A percentile compares a stretch with the other conserved stretches of the same genome.
phyloP scores from a whole-genome alignment of 1,140 invertebrate genomes.

The Aricia agestis region DNA sequence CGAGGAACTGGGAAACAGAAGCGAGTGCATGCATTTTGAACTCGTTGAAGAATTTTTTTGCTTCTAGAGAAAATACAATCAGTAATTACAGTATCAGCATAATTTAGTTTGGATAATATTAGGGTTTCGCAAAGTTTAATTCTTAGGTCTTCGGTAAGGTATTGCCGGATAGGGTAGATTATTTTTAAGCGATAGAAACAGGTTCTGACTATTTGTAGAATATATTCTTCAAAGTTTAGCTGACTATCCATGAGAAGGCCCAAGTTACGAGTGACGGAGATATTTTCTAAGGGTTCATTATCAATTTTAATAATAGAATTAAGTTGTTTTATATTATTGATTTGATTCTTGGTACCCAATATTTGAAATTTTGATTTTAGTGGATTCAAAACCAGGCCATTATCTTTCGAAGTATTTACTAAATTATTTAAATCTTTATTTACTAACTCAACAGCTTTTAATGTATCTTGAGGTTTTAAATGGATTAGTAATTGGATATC shows the following conservation, averaged over 20 bases:
- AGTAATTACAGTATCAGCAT: no score
- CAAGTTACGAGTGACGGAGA: conserved; percentile 9
- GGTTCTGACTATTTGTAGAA: neutral
- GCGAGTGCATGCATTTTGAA: no score
- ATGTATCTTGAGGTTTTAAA: neutral
- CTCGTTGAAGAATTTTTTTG: no score
- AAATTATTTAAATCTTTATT: no score
- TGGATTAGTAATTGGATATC: neutral
- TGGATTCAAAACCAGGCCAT: neutral
- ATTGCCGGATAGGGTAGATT: neutral
- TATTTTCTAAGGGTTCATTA: no score
- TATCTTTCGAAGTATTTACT: no score
- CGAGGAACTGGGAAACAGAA: no score
- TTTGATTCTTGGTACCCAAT: no score
- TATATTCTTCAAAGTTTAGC: conserved; percentile 14
- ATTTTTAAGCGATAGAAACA: conserved; percentile 20
- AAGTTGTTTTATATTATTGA: neutral
- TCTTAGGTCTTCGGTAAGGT: neutral
- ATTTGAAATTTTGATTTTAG: conserved; percentile 11
- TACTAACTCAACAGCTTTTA: no score
- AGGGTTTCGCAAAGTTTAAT: conserved; percentile 15
- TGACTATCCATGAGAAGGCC: conserved; percentile 1
- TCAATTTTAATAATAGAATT: neutral
- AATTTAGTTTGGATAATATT: conserved; percentile 9
- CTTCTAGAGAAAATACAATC: no score